Evolutionary conservation across 2,113 vertebrate species (phyloP).

Genomic region (Microtus oregoni): DNA sequence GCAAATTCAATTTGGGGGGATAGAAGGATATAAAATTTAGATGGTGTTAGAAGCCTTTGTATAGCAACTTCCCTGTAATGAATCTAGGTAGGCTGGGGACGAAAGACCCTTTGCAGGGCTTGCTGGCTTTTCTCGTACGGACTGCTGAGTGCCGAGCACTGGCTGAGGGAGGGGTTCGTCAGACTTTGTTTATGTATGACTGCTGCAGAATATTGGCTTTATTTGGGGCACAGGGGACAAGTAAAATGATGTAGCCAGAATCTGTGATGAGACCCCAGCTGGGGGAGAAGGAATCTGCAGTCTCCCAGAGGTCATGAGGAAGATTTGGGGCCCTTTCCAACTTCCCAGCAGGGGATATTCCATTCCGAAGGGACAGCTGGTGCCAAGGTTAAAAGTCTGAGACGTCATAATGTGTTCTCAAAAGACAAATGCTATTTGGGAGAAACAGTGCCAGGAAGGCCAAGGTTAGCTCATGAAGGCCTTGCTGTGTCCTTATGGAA

Average conservation of each 20-base stretch:
- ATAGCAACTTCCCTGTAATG: not conserved
- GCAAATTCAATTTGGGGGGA: not conserved
- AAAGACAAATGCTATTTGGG: not conserved
- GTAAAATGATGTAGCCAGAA: not conserved
- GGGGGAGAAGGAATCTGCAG: not conserved
- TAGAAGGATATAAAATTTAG: not conserved
- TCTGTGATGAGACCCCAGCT: not conserved
- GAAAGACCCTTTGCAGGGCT: rapidly evolving
- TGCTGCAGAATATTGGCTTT: not conserved
- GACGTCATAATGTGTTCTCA: not conserved
- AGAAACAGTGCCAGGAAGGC: not conserved
- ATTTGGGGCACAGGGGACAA: not conserved
- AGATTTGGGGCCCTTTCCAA: not conserved
- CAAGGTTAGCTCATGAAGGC: not conserved
- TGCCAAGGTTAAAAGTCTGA: not conserved
- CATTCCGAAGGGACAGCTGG: not conserved
- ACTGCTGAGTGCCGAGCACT: rapidly evolving
- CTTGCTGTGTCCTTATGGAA: not conserved
- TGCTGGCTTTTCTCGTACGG: not conserved
- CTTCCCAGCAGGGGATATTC: not conserved
- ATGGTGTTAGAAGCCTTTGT: not conserved
- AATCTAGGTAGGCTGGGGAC: too few relatives aligned
- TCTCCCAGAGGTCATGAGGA: not conserved
- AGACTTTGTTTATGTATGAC: not conserved
- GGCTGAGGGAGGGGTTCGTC: rapidly evolving